Evolutionary conservation across 2,113 vertebrate species (phyloP).

Genomic region (Eulacestoma nigropectus): DNA sequence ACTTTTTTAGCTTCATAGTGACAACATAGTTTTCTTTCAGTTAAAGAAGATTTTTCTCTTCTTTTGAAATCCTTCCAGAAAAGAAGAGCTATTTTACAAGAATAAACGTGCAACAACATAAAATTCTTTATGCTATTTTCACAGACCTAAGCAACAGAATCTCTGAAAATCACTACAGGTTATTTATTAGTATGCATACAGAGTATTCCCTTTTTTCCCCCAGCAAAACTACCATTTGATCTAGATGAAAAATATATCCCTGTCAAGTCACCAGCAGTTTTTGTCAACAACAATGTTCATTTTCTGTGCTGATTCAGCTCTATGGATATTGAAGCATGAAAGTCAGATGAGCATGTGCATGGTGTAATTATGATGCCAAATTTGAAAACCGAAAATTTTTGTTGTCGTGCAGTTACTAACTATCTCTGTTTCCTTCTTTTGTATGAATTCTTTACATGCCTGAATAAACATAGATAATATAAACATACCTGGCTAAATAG

Average conservation of each 20-base stretch:
- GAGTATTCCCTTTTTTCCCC: background rate
- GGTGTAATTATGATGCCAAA: background rate
- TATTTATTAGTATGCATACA: background rate
- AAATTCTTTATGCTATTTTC: background rate
- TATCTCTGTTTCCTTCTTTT: background rate
- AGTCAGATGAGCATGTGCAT: background rate
- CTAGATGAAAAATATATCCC: background rate
- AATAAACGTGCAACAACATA: background rate
- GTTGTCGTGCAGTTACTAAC: background rate
- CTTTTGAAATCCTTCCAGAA: background rate
- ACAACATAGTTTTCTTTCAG: background rate
- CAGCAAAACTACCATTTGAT: background rate
- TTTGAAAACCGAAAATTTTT: background rate
- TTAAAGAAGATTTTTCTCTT: background rate
- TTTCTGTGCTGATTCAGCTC: slow-evolving; percentile 8
- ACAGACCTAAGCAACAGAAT: background rate
- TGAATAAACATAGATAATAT: background rate
- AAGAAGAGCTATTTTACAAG: background rate
- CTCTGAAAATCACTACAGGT: background rate
- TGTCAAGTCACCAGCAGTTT: slow-evolving; percentile 13
- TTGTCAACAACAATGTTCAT: background rate
- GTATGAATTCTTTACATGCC: background rate
- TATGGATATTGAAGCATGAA: background rate
- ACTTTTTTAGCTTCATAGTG: background rate
- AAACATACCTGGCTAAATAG: background rate